phyloP scores from a whole-genome alignment of 2,113 vertebrate genomes.

The Nanger granti region DNA sequence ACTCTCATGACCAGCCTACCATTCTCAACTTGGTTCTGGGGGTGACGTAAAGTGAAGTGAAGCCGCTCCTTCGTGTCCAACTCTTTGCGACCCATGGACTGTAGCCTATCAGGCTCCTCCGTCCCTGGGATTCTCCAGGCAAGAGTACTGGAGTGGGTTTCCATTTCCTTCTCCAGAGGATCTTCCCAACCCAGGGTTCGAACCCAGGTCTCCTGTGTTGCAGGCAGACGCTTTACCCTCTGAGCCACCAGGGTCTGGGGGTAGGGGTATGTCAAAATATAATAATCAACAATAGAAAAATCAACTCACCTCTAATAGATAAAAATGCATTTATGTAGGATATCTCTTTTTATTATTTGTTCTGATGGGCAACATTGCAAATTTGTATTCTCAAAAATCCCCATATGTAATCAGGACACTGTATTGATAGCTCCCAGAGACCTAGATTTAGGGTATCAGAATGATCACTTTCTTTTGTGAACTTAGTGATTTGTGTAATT shows the following conservation, averaged over 20 bases:
- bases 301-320: background rate
- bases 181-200: background rate
- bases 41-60: background rate
- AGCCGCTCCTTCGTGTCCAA: no score
- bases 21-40: background rate
- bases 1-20: background rate
- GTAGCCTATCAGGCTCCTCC: no score
- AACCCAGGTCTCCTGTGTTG: background rate
- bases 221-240: background rate
- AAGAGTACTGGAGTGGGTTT: no score
- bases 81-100: no score
- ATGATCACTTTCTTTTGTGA: background rate
- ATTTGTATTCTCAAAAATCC: background rate
- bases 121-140: no score
- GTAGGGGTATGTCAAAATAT: background rate
- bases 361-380: background rate
- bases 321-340: background rate
- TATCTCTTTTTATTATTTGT: slow-evolving; percentile 1
- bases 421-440: background rate
- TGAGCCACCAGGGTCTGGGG: background rate
- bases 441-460: background rate
- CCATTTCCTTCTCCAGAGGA: no score
- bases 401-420: background rate
- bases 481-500: background rate
- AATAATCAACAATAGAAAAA: background rate